Evolutionary conservation across 2,888 invertebrate genomes (phyloP), one percentile per base, ranked within the genome.

Genomic region (Lissonota sp.): DNA sequence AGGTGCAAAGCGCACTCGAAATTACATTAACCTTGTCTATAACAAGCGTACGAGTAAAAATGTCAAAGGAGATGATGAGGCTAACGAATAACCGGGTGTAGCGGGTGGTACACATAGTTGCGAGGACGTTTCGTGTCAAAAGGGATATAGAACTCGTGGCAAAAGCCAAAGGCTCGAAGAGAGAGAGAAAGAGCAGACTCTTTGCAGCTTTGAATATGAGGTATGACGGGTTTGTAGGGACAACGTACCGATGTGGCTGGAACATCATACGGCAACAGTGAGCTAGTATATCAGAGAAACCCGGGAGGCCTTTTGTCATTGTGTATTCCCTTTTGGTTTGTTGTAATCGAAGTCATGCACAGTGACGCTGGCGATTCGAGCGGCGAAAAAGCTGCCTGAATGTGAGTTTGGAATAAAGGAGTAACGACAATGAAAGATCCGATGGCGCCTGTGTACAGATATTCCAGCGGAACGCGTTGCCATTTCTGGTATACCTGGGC

Each of bases 241-340:
- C 16, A 51, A 44, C 44, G 10, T 10, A 44, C 44, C 6, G 4
- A 26, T 26, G 26, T 26, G 26, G 1, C 26, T 1, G 26, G 26
- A 26, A 26, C 26, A 44, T 44, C 6, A 6, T 44, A 44, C 10
- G 1, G 51, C 6, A 57, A 14, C n/a, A 57, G 62, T n/a, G 6
- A 14, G 40, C 44, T 57, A 40, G 7, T 37, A 53, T 72, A 58
- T 66, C 53, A 57, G 46, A 76, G 53, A 76, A 57, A 37, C 57
- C 37, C 44, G 37, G 12, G 16, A 44, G 10, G 40, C 55, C 42
- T 53, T 62, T 66, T 8, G 26, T 49, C 70, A 78, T 81, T 60
- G 46, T 58, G 14, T 60, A 78, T 81, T 78, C 81, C 57, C 51
- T 81, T 78, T 81, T 66, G 40, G 60, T 71, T 69, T 69, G 42